Base-by-base conservation (phyloP, 2,113 vertebrate genomes). In the Columba janthina region DNA sequence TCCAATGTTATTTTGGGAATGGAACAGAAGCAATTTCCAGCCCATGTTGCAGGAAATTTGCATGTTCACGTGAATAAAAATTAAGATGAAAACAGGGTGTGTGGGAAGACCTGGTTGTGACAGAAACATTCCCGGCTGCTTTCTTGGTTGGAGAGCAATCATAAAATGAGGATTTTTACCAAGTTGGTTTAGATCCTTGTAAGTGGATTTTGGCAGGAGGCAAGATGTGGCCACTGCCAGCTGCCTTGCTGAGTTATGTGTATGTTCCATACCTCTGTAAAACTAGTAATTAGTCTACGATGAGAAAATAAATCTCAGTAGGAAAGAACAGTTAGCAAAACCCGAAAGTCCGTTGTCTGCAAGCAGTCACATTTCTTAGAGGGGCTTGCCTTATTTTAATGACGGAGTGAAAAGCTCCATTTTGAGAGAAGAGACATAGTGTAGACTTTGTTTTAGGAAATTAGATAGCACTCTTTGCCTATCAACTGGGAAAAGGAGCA, bases 61-160 rank as follows among this genome's bases (percentile, higher is more conserved):
- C 87, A 90, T 85, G 73, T 78, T 86, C 80, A 61, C 81, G 44
- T 92, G 93, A 92, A 89, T 91, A 94, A 95, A 94, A 94, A 92
- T 91, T 77, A 85, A 85, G 80, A 89, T n/a, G 82, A 91, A 93
- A 81, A 77, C 53, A 69, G 73, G 25, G 70, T 81, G 84, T 89
- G 94, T 95, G 89, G 91, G 91, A 94, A 93, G 94, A 89, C 87
- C 80, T 89, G 86, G 65, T 77, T 82, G 80, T 92, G 80, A 78
- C 79, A 95, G 91, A 89, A 81, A 65, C 53, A 22, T 78, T 94
- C 64, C 88, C 15, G 38, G 66, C 54, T 88, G 85, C 64, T 72
- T 90, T 67, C 89, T 89, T 75, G 77, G 53, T 50, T 94, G 87
- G 66, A 89, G 29, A 93, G 73, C 76, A 78, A 74, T 74, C 65